phyloP scores from a whole-genome alignment of 2,113 vertebrate genomes.

The Capra hircus region DNA sequence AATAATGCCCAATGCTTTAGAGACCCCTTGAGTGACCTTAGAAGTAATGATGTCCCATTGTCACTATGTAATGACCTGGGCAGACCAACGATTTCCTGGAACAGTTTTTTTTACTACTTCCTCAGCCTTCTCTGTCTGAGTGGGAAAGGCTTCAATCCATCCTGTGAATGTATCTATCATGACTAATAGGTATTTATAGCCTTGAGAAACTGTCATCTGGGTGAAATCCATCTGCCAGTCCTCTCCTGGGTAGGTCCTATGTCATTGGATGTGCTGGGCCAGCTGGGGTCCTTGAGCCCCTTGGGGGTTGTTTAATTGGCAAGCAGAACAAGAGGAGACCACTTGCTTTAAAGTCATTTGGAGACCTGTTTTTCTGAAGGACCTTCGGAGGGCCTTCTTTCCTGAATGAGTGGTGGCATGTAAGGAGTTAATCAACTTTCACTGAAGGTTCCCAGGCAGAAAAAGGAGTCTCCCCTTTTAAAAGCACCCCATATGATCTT shows the following conservation, averaged over 20 bases:
- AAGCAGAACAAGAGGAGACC: not conserved
- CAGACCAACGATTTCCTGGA: not conserved
- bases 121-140: not conserved
- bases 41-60: not conserved
- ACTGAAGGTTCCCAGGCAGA: not conserved
- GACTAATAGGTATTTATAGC: not conserved
- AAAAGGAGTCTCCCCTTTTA: not conserved
- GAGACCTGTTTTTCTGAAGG: not conserved
- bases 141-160: not conserved
- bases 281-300: not conserved
- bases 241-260: not conserved
- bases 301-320: not conserved
- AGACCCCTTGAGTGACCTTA: not conserved
- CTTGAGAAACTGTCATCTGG: not conserved
- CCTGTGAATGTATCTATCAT: not conserved
- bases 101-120: not conserved
- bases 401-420: not conserved
- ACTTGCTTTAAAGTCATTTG: not conserved
- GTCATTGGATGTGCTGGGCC: not conserved
- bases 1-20: not conserved
- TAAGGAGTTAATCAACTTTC: not conserved
- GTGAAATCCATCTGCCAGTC: not conserved
- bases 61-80: not conserved
- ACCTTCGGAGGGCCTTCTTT: not conserved
- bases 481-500: not conserved